Conservation (phyloP, 2,797 vertebrate species). For the Crocidura indochinensis region DNA sequence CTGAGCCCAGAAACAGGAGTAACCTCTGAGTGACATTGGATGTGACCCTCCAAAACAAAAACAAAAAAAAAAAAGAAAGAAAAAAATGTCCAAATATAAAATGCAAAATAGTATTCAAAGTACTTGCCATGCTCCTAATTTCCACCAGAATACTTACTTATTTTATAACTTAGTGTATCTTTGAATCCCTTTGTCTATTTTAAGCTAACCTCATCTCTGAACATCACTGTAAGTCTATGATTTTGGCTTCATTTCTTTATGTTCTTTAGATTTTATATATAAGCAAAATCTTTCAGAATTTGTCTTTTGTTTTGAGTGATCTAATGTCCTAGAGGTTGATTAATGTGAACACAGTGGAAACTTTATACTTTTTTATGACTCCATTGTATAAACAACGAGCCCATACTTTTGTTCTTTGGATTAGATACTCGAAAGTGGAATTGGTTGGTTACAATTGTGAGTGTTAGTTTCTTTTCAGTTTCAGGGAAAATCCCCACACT, state of each 20-base stretch:
- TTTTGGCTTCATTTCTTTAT: neutral
- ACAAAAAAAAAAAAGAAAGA: no score
- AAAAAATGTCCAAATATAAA: no score
- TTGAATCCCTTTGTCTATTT: neutral
- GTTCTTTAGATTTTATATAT: neutral
- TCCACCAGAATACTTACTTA: neutral
- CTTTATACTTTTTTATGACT: neutral
- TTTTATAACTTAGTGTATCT: neutral
- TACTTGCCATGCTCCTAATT: neutral
- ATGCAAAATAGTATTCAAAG: no score
- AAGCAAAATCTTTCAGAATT: neutral
- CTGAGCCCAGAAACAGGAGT: no score
- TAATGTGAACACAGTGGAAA: neutral
- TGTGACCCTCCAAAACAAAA: no score
- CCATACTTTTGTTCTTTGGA: neutral
- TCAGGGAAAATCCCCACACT: neutral
- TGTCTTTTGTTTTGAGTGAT: neutral
- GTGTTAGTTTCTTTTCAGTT: neutral
- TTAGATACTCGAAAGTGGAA: neutral
- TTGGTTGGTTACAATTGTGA: neutral
- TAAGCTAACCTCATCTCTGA: neutral
- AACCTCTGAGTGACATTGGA: no score
- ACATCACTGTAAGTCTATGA: neutral
- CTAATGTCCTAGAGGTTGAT: neutral
- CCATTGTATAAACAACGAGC: neutral